Evolutionary conservation across 1,140 invertebrate genomes (phyloP), one percentile per base, ranked within the genome.

Genomic region (Pseudomyrmex cubaensis): DNA sequence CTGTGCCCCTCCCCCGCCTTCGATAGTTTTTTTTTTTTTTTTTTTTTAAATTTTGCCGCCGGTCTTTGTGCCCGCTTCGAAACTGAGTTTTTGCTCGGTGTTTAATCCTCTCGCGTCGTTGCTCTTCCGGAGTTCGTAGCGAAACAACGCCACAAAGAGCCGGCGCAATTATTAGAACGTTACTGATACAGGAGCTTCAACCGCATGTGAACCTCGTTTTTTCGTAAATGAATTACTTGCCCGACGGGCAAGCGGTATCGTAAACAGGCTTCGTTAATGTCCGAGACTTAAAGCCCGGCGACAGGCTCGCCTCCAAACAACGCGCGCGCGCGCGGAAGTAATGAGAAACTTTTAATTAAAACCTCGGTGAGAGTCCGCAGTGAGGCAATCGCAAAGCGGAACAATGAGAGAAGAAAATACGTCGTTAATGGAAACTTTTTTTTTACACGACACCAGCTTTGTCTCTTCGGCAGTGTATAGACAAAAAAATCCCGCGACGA

Each of bases 301-400:
- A 87, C 82, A 87, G 84, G 78, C 74, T 69, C 62, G 78, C 84
- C 85, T 83, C 77, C 77, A 90, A 91, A 91, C 87, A 90, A 91
- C 85, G 35, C 35, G 35, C 35, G 35, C 35, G 35, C 35, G 35
- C 35, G 35, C 35, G 88, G 88, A 82, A 90, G 91, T 90, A 92
- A 92, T 91, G 90, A 91, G 88, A 92, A 92, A 92, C 90, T 91
- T 92, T 92, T 92, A 92, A 92, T 92, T 92, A 92, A 92, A 92
- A 92, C 85, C 84, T 89, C 82, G 85, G 70, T 64, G 85, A 86
- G 73, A 86, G 73, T 90, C 80, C 82, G 35, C 35, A 35, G 35
- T 35, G 61, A 87, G 83, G 85, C 89, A 91, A 89, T 92, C 82
- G 88, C 84, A 73, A 82, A 82, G 82, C 87, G 85, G 88, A 90